Conservation (phyloP, 1,140 invertebrate species). For the Maconellicoccus hirsutus region DNA sequence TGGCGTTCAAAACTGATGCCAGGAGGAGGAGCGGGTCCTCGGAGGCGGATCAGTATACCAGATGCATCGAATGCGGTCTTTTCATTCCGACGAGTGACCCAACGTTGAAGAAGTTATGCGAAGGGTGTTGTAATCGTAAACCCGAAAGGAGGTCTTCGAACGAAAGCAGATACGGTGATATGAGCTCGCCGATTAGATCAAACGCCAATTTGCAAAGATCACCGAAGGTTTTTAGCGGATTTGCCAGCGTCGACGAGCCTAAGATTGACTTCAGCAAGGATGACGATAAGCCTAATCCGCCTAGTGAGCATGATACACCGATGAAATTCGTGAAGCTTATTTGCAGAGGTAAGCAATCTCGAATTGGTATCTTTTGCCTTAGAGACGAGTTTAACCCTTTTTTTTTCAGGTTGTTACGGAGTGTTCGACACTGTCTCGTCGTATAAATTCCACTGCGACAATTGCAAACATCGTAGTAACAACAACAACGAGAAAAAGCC, state of each 20-base stretch:
- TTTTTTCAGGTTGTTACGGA: background rate
- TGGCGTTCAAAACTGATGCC: too few relatives aligned
- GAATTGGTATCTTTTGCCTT: background rate
- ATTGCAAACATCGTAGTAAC: background rate
- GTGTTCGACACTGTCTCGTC: background rate
- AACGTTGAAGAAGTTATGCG: background rate
- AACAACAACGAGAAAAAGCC: constrained; percentile 6
- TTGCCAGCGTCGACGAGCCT: background rate
- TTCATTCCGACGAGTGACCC: background rate
- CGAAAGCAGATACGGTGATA: background rate
- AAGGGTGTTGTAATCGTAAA: background rate
- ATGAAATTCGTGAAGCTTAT: background rate
- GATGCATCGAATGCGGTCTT: background rate
- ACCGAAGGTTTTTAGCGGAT: background rate
- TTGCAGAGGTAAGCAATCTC: background rate
- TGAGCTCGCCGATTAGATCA: background rate
- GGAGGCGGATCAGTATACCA: background rate
- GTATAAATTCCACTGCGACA: background rate
- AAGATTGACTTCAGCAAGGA: background rate
- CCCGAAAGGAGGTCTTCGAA: background rate
- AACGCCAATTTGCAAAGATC: background rate
- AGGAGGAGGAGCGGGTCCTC: too few relatives aligned
- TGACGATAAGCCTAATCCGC: too few relatives aligned
- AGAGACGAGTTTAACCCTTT: background rate
- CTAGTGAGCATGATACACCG: background rate